phyloP scores from a whole-genome alignment of 2,113 vertebrate genomes.

The Coracopsis vasa region DNA sequence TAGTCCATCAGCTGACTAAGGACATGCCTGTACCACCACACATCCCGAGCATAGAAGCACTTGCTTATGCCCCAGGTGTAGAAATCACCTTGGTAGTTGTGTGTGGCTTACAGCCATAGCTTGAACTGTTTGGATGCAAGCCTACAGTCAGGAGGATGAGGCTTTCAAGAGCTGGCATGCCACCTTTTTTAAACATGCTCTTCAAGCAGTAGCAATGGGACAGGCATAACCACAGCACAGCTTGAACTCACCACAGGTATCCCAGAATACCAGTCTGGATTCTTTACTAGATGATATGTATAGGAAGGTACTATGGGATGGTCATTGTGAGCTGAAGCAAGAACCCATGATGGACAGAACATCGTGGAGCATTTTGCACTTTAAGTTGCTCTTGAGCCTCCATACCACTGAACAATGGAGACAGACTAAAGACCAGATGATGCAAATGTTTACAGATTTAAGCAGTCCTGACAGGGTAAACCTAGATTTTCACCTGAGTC shows the following conservation, averaged over 20 bases:
- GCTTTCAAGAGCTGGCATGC: neutral
- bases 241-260: neutral
- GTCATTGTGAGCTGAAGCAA: neutral
- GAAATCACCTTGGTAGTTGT: neutral
- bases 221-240: rapidly evolving
- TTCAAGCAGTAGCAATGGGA: neutral
- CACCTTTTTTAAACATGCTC: neutral
- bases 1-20: neutral
- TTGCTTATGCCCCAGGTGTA: neutral
- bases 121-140: neutral
- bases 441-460: neutral
- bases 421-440: neutral
- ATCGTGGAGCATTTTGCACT: neutral
- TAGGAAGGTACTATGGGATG: neutral
- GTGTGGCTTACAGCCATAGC: neutral
- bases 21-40: neutral
- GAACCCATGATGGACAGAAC: neutral
- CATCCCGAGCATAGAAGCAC: neutral
- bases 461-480: neutral
- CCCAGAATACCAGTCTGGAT: neutral
- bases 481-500: neutral
- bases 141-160: neutral
- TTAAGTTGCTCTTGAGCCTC: neutral
- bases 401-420: neutral
- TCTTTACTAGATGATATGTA: neutral